phyloP scores from a whole-genome alignment of 1,140 invertebrate genomes.

The Hermetia illucens region DNA sequence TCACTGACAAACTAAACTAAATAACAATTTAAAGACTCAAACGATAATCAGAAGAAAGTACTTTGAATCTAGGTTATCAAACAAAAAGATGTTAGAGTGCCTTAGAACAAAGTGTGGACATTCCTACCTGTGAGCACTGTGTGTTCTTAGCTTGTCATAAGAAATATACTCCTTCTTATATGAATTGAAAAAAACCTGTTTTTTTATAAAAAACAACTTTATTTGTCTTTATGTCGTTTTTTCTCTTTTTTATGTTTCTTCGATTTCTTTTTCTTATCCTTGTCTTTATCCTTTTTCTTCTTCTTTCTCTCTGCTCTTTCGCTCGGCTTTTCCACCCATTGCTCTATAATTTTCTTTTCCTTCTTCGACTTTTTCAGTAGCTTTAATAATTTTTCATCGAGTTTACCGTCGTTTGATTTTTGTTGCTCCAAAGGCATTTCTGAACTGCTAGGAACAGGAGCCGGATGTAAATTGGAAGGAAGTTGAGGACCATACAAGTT shows the following conservation, averaged over 20 bases:
- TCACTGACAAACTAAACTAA: too few relatives aligned
- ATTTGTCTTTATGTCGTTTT: conserved; percentile 13
- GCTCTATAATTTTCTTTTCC: conserved; percentile 11
- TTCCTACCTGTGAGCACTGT: too few relatives aligned
- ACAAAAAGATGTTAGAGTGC: too few relatives aligned
- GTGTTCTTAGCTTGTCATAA: too few relatives aligned
- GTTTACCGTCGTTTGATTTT: not conserved
- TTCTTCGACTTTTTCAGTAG: conserved; percentile 9
- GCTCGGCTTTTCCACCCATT: conserved; percentile 29
- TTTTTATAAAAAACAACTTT: too few relatives aligned
- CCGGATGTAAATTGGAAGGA: conserved; percentile 22
- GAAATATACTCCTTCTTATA: too few relatives aligned
- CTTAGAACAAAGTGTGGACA: too few relatives aligned
- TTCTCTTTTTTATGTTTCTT: conserved; percentile 34
- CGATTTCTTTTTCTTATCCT: not conserved
- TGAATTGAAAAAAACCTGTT: too few relatives aligned
- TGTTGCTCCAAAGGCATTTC: not conserved
- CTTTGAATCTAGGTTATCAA: too few relatives aligned
- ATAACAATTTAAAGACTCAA: too few relatives aligned
- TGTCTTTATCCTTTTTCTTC: conserved; percentile 2
- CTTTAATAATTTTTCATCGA: conserved; percentile 13
- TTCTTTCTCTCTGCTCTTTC: not conserved
- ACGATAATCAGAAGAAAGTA: too few relatives aligned
- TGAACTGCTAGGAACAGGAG: conserved; percentile 1
- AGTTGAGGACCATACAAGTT: conserved; percentile 41